Percentiles rank a stretch among this genome's conserved stretches.
These are phyloP conservation scores for Remorina albescens DNA, from an alignment of 2,797 vertebrate genomes.

Conservation along the genomic window DNA sequence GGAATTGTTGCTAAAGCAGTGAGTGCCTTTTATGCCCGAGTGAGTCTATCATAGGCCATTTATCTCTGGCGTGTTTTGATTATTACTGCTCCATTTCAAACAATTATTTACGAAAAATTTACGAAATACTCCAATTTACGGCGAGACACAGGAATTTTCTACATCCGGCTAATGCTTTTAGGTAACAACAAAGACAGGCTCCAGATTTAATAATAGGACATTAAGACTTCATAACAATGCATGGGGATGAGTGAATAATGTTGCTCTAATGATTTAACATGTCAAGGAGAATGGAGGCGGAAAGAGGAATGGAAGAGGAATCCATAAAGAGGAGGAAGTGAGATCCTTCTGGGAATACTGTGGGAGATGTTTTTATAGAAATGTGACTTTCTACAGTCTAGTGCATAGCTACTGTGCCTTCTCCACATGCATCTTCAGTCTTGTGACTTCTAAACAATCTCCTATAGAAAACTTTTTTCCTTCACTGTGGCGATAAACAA, in stretches of 20 bases:
- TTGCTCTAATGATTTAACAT: not conserved
- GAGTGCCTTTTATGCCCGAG: constrained; percentile 6
- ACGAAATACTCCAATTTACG: not conserved
- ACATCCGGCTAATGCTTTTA: constrained; percentile 6
- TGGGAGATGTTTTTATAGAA: constrained; percentile 8
- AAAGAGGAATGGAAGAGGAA: not conserved
- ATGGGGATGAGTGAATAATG: not conserved
- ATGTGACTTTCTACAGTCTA: constrained; percentile 2
- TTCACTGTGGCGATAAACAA: constrained; percentile 36
- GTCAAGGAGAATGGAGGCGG: constrained; percentile 8
- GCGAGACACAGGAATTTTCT: not conserved
- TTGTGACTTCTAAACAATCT: constrained; percentile 38
- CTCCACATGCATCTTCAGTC: constrained; percentile 18
- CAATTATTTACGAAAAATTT: not conserved
- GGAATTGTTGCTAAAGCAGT: constrained; percentile 4
- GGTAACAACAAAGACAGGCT: not conserved
- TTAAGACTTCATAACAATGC: not conserved
- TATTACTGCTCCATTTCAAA: not conserved
- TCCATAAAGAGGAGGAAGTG: not conserved
- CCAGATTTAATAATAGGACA: not conserved
- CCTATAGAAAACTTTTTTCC: constrained; percentile 25
- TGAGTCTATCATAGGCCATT: not conserved
- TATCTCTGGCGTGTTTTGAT: not conserved
- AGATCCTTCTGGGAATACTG: constrained; percentile 9
- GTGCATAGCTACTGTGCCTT: constrained; percentile 4